phyloP scores from a whole-genome alignment of 2,888 invertebrate genomes.

The Aphidius colemani region DNA sequence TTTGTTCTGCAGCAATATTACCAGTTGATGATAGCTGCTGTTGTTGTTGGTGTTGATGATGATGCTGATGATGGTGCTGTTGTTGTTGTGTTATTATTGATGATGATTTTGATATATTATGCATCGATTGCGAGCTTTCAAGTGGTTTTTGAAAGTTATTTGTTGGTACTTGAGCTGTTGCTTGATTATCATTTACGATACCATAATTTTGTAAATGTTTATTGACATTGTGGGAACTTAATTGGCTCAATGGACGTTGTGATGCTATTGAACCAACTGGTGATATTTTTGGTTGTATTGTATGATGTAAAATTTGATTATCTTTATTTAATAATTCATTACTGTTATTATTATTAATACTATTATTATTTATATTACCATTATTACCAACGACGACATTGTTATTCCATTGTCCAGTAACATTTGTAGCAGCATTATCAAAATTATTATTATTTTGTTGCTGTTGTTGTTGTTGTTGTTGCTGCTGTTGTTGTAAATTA shows the following conservation, averaged over 20 bases:
- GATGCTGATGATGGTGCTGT: slow-evolving; percentile 67
- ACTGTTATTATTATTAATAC: neutral
- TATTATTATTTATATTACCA: slow-evolving; percentile 33
- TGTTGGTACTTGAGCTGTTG: slow-evolving; percentile 32
- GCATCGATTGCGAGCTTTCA: slow-evolving; percentile 58
- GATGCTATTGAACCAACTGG: slow-evolving; percentile 64
- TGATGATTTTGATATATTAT: slow-evolving; percentile 54
- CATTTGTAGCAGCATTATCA: slow-evolving; percentile 44
- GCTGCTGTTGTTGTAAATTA: slow-evolving; percentile 36
- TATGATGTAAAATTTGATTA: slow-evolving; percentile 36
- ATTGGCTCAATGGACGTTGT: slow-evolving; percentile 60
- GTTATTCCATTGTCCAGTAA: slow-evolving; percentile 48
- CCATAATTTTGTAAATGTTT: slow-evolving; percentile 54
- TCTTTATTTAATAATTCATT: slow-evolving; percentile 1
- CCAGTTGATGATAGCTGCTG: slow-evolving; percentile 62
- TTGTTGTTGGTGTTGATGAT: slow-evolving; percentile 61
- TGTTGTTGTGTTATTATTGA: slow-evolving; percentile 54
- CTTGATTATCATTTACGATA: slow-evolving; percentile 44
- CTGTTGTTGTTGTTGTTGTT: slow-evolving; percentile 36
- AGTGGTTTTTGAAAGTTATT: slow-evolving; percentile 55
- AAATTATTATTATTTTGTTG: slow-evolving; percentile 52
- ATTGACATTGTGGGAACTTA: slow-evolving; percentile 56
- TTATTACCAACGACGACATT: slow-evolving; percentile 32
- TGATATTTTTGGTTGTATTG: slow-evolving; percentile 57
- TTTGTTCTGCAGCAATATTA: slow-evolving; percentile 48